These are phyloP conservation scores for Heliothis virescens DNA, from an alignment of 1,140 invertebrate genomes.

Conservation along the genomic window DNA sequence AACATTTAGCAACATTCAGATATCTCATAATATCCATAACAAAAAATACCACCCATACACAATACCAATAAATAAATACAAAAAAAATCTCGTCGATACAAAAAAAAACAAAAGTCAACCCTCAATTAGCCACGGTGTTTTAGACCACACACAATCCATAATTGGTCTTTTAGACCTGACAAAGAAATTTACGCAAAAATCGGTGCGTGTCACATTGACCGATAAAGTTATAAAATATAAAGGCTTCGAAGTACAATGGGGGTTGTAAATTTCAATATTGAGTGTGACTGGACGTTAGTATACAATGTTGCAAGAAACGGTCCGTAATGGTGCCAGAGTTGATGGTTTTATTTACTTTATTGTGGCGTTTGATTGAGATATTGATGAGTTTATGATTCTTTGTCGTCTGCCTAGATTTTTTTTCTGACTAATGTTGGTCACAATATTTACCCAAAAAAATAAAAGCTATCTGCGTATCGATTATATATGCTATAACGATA, in stretches of 20 bases:
- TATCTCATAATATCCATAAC: slow-evolving; percentile 2
- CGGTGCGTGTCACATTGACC: slow-evolving; percentile 57
- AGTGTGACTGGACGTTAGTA: slow-evolving; percentile 54
- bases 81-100: not conserved
- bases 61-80: slow-evolving; percentile 6
- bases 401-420: too few species aligned
- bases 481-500: too few species aligned
- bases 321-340: slow-evolving; percentile 53
- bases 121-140: slow-evolving; percentile 59
- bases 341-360: slow-evolving; percentile 28
- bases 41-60: slow-evolving; percentile 56
- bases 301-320: slow-evolving; percentile 62
- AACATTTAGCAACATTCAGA: slow-evolving; percentile 12
- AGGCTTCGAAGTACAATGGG: slow-evolving; percentile 57
- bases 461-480: too few species aligned
- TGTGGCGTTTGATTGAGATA: slow-evolving; percentile 7
- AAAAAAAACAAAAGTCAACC: slow-evolving; percentile 54
- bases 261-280: slow-evolving; percentile 74
- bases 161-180: slow-evolving; percentile 55
- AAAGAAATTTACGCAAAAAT: slow-evolving; percentile 53
- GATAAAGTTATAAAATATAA: slow-evolving; percentile 73
- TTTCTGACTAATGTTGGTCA: too few species aligned
- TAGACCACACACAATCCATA: slow-evolving; percentile 60
- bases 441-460: too few species aligned
- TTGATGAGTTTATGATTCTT: not conserved